phyloP scores from a whole-genome alignment of 2,113 vertebrate genomes.

The Microtus ochrogaster region DNA sequence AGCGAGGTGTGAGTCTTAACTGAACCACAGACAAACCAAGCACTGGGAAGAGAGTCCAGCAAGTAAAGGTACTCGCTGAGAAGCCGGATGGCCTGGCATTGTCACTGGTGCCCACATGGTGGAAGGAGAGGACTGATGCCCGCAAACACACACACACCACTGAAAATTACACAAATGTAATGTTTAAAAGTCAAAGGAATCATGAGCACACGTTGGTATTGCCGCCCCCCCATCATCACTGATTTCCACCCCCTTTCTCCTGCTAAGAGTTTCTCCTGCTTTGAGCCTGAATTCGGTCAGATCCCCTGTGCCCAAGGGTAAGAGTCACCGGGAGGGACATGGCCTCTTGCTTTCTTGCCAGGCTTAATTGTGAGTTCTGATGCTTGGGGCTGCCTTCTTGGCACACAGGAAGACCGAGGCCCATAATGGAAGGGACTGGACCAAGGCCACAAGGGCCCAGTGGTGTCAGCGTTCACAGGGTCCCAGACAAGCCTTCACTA shows the following conservation, averaged over 20 bases:
- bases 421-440: neutral
- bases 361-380: neutral
- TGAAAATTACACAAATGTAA: neutral
- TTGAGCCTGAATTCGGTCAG: neutral
- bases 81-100: neutral
- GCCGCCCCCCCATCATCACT: fast-evolving
- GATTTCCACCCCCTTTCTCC: neutral
- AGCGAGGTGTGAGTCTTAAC: neutral
- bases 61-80: neutral
- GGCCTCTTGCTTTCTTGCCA: neutral
- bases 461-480: neutral
- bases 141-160: neutral
- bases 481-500: neutral
- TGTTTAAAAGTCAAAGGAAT: neutral
- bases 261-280: neutral
- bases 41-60: neutral
- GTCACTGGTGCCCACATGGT: neutral
- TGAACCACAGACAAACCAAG: neutral
- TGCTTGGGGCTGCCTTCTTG: neutral
- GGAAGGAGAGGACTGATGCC: too few relatives aligned
- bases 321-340: neutral
- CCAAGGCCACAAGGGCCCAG: neutral
- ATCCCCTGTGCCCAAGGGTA: neutral
- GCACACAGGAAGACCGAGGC: neutral
- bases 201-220: neutral